Base-by-base conservation (phyloP, 1,140 invertebrate species). In the Idris sp. region DNA sequence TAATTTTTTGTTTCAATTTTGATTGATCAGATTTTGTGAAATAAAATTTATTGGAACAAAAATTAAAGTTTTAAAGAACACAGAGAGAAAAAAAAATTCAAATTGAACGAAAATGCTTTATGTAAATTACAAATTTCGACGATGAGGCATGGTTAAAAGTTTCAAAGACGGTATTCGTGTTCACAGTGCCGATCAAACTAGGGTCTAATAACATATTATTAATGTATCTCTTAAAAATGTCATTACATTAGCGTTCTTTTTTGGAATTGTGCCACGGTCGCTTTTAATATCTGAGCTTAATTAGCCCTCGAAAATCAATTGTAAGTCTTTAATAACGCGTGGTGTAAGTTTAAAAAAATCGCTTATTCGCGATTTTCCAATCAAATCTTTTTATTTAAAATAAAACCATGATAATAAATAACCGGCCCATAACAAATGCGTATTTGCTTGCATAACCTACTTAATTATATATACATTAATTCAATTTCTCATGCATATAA, bases 181-280 rank as follows among this genome's bases (percentile, higher is more conserved):
- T 46, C 31, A 25, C 28, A 10, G 31, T 46, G 10, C 18, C 54
- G 41, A 59, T 48, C 26, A 51, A 62, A 31, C 36, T 14, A 22
- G 16, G n/a, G 31, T 43, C 44, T 62, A 62, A 62, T 43, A 51
- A 36, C 44, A 36, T 36, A 28, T 44, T 67, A 68, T 58, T 68
- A 58, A 68, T 68, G 53, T 40, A 43, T 54, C 49, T 46, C 35
- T 64, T 67, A 49, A 67, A 67, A 67, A 67, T 67, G 49, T 67
- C 62, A 67, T 67, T 67, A 67, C 62, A 67, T 67, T 67, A 67
- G 62, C 62, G 56, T 67, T 46, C 38, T 36, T 65, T 65, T 65
- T 38, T 53, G 36, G 3, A 9, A 2, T 13, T 4, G 11, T 28
- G 38, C 3, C 16, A 51, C 35, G 11, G 28, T 46, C 59, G 59